Base-by-base conservation (phyloP, 2,888 invertebrate species). In the Altica lythri region DNA sequence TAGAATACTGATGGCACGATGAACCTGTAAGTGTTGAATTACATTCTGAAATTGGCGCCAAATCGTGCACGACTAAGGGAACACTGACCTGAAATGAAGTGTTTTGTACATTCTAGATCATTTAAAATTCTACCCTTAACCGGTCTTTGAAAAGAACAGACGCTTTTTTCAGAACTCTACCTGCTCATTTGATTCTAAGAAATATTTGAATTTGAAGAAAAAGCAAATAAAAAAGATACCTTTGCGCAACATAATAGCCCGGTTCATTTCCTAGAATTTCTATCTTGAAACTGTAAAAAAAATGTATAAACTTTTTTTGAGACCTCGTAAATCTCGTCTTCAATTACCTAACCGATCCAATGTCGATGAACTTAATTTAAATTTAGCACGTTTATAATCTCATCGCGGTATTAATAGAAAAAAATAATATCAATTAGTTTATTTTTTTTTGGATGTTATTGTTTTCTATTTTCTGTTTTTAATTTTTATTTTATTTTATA, bases 291-390 rank as follows among this genome's bases (percentile, higher is more conserved):
- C 22, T 8, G 12, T 12, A 37, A 37, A 17, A 37, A 37, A 10
- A 18, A 18, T 17, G 9, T 17, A 19, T n/a, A 22, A 46, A 9
- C 9, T 46, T 46, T 30, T 35, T 19, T 29, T 34, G 44, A 19
- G 45, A 2, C 19, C 19, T n/a, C 19, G 18, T 19, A 32, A 19
- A 29, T 10, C 13, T 19, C 19, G 35, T 30, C 40, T 49, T 40
- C n/a, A n/a, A 40, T 49, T 49, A 40, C 40, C 48, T 40, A 40
- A 19, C 37, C 37, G 13, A 40, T 30, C 22, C 19, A 40, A 40
- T 29, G 48, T 49, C 48, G 40, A 40, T 49, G 48, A 49, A 49
- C 48, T 40, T 27, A 29, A 48, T 48, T 48, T 38, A 40, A 29
- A 40, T 49, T 49, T 40, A 48, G 40, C 40, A 14, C 30, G 47